Conservation (phyloP, 2,113 vertebrate genomes). For the Sterrhoptilus dennistouni region DNA sequence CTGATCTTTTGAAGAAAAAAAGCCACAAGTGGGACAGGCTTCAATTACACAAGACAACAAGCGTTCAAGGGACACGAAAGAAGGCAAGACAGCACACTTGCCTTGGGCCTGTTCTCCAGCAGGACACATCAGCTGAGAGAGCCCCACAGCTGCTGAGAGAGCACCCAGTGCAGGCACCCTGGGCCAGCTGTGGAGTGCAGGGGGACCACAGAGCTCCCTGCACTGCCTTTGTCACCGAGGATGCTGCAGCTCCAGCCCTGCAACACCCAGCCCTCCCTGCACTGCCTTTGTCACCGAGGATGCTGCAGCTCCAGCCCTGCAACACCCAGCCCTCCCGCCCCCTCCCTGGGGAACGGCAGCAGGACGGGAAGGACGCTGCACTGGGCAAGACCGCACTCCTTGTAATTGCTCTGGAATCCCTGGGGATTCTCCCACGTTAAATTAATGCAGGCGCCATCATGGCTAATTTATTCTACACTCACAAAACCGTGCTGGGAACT, state of each 20-base stretch:
- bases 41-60: neutral
- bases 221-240: rapidly evolving
- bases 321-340: neutral
- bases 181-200: rapidly evolving
- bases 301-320: too few species aligned
- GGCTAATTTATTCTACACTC: constrained; percentile 28
- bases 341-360: rapidly evolving
- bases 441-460: constrained; percentile 46
- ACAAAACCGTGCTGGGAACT: neutral
- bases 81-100: neutral
- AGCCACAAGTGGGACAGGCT: constrained; percentile 13
- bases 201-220: neutral
- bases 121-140: rapidly evolving
- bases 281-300: rapidly evolving
- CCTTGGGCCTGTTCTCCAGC: neutral
- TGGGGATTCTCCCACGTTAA: constrained; percentile 50
- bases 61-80: neutral
- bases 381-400: neutral
- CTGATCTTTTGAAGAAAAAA: constrained; percentile 18
- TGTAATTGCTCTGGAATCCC: constrained; percentile 27
- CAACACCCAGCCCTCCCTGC: neutral
- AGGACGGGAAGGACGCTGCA: neutral
- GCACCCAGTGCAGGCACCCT: rapidly evolving
- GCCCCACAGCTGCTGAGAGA: rapidly evolving
- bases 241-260: neutral